Base-by-base conservation (phyloP, 1,140 invertebrate species). In the Penaeus indicus region DNA sequence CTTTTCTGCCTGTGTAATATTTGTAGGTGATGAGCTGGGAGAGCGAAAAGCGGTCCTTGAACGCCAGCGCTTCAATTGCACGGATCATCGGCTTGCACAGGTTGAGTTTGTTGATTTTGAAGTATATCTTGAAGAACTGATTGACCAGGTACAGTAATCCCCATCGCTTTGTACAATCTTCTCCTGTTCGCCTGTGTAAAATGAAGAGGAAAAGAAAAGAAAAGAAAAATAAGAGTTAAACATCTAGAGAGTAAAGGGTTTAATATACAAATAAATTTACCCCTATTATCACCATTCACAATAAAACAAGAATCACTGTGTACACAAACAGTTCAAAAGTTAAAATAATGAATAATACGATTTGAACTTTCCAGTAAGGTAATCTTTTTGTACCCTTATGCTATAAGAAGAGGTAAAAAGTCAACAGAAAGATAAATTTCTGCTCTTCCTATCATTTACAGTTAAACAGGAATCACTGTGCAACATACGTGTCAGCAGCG, bases 111-210 rank as follows among this genome's bases (percentile, higher is more conserved):
- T 99, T 99, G 63, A 99, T 99, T 90, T 96, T 95, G 92, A 99
- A 99, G 93, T 99, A 99, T 7, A 99, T 97, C 94, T 99, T 99
- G 86, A 99, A 97, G 19, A 99, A 94, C 93, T 99, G 98, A 94
- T 99, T 99, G 0, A 99, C 97, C 67, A 99, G 93, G 91, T 96
- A 96, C 91, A 99, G 93, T 97, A 99, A 99, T 89, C 98, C 98
- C 94, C 97, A 96, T 92, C 97, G 85, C 72, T 91, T 91, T 10
- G 91, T 91, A 60, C 88, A 88, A 32, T 90, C 87, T 77, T 90
- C 89, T 22, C 86, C 80, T 25, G 91, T 85, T 16, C 91, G 91
- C 47, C 91, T 91, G 88, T 69, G 13, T 27, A 88, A 16, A 91
- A 94, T 95, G 92, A 81, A 93, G 92, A 89, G 61, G 90, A 88